Base-by-base conservation (phyloP, 2,113 vertebrate species). In the Myanophis thanlyinensis region DNA sequence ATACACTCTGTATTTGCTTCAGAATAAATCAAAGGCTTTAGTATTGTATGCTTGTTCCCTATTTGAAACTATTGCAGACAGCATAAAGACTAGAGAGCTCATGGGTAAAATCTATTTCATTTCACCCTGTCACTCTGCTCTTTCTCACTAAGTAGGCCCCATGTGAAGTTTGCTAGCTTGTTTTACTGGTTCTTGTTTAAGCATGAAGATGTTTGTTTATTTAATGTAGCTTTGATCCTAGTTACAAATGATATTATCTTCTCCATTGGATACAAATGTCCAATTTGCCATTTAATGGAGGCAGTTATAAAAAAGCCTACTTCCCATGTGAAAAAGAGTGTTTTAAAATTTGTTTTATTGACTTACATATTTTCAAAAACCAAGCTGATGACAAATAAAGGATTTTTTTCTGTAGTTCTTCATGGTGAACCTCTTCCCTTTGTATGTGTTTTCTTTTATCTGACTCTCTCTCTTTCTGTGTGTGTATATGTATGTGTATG, bases 141-240 rank as follows among this genome's bases (percentile, higher is more conserved):
- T 97, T 96, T 97, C 91, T 96, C 87, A 95, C 84, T 95, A 94
- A 62, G 93, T 92, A 95, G 62, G 40, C 95, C 93, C 93, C 95
- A 85, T 85, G 52, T 85, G n/a, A 87, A 87, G 92, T 95, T 87
- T 88, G 85, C 94, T 93, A 85, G 96, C 85, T 94, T 95, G 95
- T 95, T 88, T 88, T 84, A 93, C 47, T 96, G 90, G 91, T 92
- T 92, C 94, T 96, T 96, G 52, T 94, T 96, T 95, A 95, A 95
- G 93, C 30, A 90, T 95, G 86, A 40, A 96, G 91, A 95, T 93
- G 86, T 13, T 89, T 15, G 94, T 89, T 90, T 93, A 94, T 90
- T 94, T 94, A 96, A 93, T 96, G 92, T 93, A 86, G 91, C 95
- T 97, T 98, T 97, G 96, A 97, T 97, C 93, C 88, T 89, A 90